These are phyloP conservation scores for Proteles cristata DNA, from an alignment of 2,113 vertebrate genomes.

Conservation along the genomic window DNA sequence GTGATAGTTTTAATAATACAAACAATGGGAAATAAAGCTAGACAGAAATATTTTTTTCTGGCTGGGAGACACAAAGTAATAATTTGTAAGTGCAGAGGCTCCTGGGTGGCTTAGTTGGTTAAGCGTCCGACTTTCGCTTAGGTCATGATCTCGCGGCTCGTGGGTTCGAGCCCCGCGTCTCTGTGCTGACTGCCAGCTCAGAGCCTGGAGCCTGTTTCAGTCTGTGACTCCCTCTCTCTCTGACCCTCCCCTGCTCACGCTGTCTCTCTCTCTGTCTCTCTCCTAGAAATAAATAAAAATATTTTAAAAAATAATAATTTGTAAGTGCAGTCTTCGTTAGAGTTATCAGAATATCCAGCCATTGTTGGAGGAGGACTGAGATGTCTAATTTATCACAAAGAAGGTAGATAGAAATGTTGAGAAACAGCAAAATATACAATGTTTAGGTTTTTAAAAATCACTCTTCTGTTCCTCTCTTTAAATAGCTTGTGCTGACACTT, in stretches of 20 bases:
- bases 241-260: too few relatives aligned
- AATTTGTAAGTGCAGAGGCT: neutral
- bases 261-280: too few relatives aligned
- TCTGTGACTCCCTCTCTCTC: too few relatives aligned
- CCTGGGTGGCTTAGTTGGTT: too few relatives aligned
- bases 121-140: too few relatives aligned
- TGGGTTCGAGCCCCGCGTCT: too few relatives aligned
- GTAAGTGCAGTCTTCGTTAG: neutral
- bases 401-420: neutral
- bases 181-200: too few relatives aligned
- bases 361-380: neutral
- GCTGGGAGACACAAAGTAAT: neutral
- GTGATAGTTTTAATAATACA: neutral
- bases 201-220: too few relatives aligned
- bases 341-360: neutral
- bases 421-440: neutral
- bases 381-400: slow-evolving; percentile 4
- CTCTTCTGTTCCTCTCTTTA: neutral
- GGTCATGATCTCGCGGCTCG: too few relatives aligned
- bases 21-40: neutral
- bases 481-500: neutral
- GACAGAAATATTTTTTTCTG: neutral
- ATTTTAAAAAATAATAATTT: neutral
- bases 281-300: too few relatives aligned
- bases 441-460: neutral